A percentile compares a stretch with the other conserved stretches of the same genome.
Evolutionary conservation across 2,888 invertebrate species (phyloP).

Genomic region (Psococerastis gibbosa): DNA sequence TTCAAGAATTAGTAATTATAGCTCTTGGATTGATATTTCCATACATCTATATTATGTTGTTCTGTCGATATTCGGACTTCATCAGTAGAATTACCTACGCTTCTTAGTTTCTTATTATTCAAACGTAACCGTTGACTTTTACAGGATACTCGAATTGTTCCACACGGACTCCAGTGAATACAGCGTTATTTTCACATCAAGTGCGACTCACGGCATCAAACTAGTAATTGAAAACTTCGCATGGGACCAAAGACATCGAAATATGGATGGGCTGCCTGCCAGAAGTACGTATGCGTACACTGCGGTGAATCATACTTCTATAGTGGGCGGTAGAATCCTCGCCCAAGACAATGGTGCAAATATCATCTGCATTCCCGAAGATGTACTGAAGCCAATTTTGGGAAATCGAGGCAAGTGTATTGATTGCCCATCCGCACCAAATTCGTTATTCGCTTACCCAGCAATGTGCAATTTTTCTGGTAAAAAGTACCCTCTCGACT

Average conservation of each 20-base stretch:
- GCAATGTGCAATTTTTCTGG: constrained; percentile 94
- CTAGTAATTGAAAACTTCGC: constrained; percentile 63
- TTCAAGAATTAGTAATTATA: too few relatives aligned
- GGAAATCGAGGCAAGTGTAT: background rate
- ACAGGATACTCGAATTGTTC: constrained; percentile 65
- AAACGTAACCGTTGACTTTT: constrained; percentile 18
- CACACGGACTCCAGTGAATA: constrained; percentile 64
- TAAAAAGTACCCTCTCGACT: constrained; percentile 61
- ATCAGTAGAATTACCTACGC: too few relatives aligned
- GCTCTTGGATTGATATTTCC: too few relatives aligned
- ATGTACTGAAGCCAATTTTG: constrained; percentile 23
- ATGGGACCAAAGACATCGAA: constrained; percentile 25
- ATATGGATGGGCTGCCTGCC: constrained; percentile 13
- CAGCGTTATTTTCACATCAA: constrained; percentile 80
- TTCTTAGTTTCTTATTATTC: constrained; percentile 8
- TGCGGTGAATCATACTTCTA: constrained; percentile 89
- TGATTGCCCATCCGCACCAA: constrained; percentile 19
- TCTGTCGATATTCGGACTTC: too few relatives aligned
- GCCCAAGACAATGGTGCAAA: constrained; percentile 36
- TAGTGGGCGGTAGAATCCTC: constrained; percentile 74
- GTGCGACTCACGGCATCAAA: constrained; percentile 77
- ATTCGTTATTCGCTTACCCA: constrained; percentile 63
- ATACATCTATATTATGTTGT: too few relatives aligned
- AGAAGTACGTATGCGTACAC: constrained; percentile 56
- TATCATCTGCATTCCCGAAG: constrained; percentile 36